Base-by-base conservation (phyloP, 2,113 vertebrate species). In the Fulmarus glacialis region DNA sequence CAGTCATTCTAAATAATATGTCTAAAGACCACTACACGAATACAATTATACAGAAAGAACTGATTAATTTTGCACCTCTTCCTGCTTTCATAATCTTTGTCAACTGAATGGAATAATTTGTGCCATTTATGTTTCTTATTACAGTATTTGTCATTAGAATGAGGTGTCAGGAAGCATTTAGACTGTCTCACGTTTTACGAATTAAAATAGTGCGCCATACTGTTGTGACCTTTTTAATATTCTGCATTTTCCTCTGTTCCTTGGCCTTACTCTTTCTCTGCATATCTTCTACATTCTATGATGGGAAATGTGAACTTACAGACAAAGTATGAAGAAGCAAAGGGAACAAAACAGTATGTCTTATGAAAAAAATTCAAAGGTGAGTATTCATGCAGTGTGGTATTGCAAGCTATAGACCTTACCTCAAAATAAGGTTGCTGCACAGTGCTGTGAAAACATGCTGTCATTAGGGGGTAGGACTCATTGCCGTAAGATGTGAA, bases 91-190 rank as follows among this genome's bases (percentile, higher is more conserved):
- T 96, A 91, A 77, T 89, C 78, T 95, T 96, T 90, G 74, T 80
- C 60, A 93, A 97, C 45, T 71, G 48, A 97, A 94, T 36, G 23
- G 75, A 94, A 89, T 89, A 95, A 93, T 91, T 97, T 93, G 60
- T 94, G 66, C 48, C 64, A 67, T 93, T 93, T 95, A 55, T 71
- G 30, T 71, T 79, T 92, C 79, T 95, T 95, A 91, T 94, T 94
- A 90, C 23, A 66, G 18, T 95, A 97, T 95, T 95, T 87, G 40
- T 96, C 90, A 94, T 64, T 91, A 83, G 60, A 97, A 96, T 94
- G 78, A 93, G 48, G 79, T 96, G 71, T 87, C 86, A 91, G 75
- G 71, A 90, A 82, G 45, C 43, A 90, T 91, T 96, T 92, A 96
- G 63, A 79, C 52, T 71, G 59, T 67, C 66, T 63, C 15, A 60